Evolutionary conservation across 2,888 invertebrate genomes (phyloP), one percentile per base, ranked within the genome.

Genomic region (Agonopterix alstromeriana): DNA sequence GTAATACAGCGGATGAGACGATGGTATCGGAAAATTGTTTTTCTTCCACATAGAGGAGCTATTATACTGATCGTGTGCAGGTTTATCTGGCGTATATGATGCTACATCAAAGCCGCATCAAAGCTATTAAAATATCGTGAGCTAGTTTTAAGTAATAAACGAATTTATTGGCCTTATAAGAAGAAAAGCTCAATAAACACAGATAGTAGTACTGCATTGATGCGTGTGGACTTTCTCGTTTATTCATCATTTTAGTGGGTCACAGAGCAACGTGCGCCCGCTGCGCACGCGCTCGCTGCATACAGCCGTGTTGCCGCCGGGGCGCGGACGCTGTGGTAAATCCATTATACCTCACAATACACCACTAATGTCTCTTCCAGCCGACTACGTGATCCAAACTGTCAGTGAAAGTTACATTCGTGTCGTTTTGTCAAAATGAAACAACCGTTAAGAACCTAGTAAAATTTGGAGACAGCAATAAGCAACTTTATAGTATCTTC

Each of bases 241-340:
- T 76, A 77, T 77, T 77, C 73, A 76, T 75, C 73, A 71, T 66
- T 68, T 78, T 74, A 77, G 81, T 85, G 73, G 84, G 84, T 82
- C 82, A 71, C 66, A 62, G 47, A 44, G 58, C 53, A 64, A 67
- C 66, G 68, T 62, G 69, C 63, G 64, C 58, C 60, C 61, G 62
- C 57, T 57, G 63, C 53, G 62, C 68, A 60, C 64, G 64, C 65
- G 68, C 65, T 65, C 54, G 57, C 61, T 42, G 54, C 56, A 61
- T 42, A 49, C 48, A 46, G 42, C 47, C 43, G 52, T 48, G 55
- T 49, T 27, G 27, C 27, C 27, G 27, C 27, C 27, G 3, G 27
- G 27, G 27, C 27, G 55, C 9, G 42, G 50, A 53, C 56, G 55
- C 60, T 61, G 68, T 67, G 58, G 65, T 68, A 58, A 75, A 74